phyloP scores from a whole-genome alignment of 2,888 invertebrate genomes.

The Corbicula japonica region DNA sequence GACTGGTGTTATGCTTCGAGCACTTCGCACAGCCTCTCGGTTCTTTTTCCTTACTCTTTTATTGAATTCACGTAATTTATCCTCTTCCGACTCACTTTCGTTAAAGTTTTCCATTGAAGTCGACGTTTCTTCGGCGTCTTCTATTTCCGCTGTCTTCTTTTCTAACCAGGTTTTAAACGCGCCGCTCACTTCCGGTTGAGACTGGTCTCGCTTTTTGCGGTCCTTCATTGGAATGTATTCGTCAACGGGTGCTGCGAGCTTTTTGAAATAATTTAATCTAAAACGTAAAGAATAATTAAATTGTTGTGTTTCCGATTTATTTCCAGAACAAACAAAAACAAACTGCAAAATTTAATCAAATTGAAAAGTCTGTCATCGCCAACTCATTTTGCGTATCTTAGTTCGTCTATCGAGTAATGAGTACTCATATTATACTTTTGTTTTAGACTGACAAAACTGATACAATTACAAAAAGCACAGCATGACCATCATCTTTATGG shows the following conservation, averaged over 20 bases:
- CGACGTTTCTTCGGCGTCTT: constrained; percentile 49
- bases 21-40: constrained; percentile 34
- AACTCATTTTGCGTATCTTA: too few species aligned
- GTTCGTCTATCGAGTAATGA: too few species aligned
- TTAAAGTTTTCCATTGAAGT: constrained; percentile 41
- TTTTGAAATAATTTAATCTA: constrained; percentile 47
- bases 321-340: too few species aligned
- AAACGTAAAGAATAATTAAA: too few species aligned
- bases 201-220: constrained; percentile 36
- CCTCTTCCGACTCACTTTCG: constrained; percentile 56
- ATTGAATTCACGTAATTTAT: constrained; percentile 66
- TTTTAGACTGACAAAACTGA: too few species aligned
- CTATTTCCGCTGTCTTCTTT: constrained; percentile 59
- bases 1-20: constrained; percentile 50
- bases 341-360: too few species aligned
- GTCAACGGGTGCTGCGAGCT: constrained; percentile 34
- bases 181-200: constrained; percentile 46
- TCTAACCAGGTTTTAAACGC: constrained; percentile 77
- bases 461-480: too few species aligned
- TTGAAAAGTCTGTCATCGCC: too few species aligned
- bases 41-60: constrained; percentile 62
- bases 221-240: constrained; percentile 47
- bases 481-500: too few species aligned
- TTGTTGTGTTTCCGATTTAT: too few species aligned
- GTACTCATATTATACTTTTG: too few species aligned